Base-by-base conservation (phyloP, 2,797 vertebrate genomes). In the Microcaecilia unicolor region DNA sequence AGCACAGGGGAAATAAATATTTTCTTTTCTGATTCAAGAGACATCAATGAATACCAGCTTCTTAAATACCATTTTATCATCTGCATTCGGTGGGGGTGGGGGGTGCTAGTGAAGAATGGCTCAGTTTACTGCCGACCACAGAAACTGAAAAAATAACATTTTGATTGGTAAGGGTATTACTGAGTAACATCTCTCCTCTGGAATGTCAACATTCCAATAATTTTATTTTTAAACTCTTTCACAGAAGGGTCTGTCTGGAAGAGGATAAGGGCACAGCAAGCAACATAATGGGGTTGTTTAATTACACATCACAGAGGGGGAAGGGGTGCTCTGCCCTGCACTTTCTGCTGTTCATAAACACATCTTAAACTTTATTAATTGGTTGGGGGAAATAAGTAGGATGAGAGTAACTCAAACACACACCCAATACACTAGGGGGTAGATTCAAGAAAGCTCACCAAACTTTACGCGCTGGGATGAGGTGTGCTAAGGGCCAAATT, bases 1-100 rank as follows among this genome's bases (percentile, higher is more conserved):
- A 70, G 61, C 74, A 80, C 78, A 76, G n/a, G 75, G 77, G 75
- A 81, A 85, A 83, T 78, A 81, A 76, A 80, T 84, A 74, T 83
- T 83, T 84, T 80, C 73, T 74, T 80, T 81, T 73, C 57, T 40
- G 68, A 64, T 80, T 81, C 2, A 1, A 59, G 72, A 79, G 74
- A 56, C 67, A 62, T 67, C 64, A 43, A 12, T 35, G 64, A 66
- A 80, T 74, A 55, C 80, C 73, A 70, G 19, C 67, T 67, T 64
- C 70, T 75, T 72, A 50, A 71, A 55, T 43, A 44, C 64, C 18
- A 41, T 68, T 71, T 72, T 53, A 53, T 67, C 74, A 53, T 66
- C 51, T 15, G 8, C 29, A 9, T 41, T 49, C n/a, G n/a, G n/a
- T 17, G 1, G 22, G 25, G 27, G n/a, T n/a, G n/a, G n/a, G n/a